These are phyloP conservation scores for Mycalesis mineus DNA, from an alignment of 2,888 invertebrate species.

Conservation along the genomic window DNA sequence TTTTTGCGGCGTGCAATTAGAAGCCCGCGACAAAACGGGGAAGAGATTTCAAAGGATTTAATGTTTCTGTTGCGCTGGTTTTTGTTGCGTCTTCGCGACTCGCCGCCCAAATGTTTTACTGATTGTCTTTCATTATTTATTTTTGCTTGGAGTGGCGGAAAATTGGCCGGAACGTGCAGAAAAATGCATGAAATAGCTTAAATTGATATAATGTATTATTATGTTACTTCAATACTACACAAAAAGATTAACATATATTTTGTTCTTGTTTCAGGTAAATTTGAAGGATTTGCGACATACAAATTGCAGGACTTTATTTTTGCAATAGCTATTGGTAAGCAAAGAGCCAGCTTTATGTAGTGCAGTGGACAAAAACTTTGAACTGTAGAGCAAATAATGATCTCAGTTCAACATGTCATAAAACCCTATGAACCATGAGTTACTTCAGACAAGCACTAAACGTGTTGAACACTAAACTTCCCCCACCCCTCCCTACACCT, in stretches of 20 bases:
- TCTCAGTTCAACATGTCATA: background rate
- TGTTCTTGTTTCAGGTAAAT: background rate
- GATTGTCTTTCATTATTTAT: slow-evolving; percentile 13
- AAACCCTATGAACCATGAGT: background rate
- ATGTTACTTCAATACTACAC: no score
- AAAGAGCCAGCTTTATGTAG: no score
- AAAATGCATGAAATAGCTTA: no score
- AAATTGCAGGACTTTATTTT: no score
- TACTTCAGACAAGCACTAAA: background rate
- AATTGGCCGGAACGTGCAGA: slow-evolving; percentile 12
- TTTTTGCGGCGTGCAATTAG: slow-evolving; percentile 63
- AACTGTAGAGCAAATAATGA: background rate
- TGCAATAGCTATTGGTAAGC: no score
- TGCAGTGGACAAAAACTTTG: no score
- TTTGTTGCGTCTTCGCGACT: slow-evolving; percentile 13
- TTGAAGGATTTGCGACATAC: no score
- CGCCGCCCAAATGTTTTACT: slow-evolving; percentile 13
- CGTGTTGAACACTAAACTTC: background rate
- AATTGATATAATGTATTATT: no score
- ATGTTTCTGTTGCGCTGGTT: slow-evolving; percentile 57
- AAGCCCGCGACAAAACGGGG: slow-evolving; percentile 48
- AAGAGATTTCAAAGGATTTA: slow-evolving; percentile 62
- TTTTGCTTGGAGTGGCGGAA: slow-evolving; percentile 9
- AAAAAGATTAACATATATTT: background rate
- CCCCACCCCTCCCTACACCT: background rate